Conservation (phyloP, 2,888 invertebrate genomes). For the Mamestra brassicae region DNA sequence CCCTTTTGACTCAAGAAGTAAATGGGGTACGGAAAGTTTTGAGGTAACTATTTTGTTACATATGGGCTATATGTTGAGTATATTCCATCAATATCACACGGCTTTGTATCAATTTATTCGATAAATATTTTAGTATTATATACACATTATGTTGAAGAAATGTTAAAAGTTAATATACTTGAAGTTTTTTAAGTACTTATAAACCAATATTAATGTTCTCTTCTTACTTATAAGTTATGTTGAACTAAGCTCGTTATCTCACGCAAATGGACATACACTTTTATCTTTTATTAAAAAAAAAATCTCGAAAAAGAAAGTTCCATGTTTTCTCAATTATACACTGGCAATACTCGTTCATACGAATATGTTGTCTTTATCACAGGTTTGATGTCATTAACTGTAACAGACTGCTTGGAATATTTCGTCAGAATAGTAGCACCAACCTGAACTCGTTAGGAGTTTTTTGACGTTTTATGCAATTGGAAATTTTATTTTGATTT, state of each 20-base stretch:
- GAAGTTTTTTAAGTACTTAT: constrained; percentile 62
- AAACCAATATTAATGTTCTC: constrained; percentile 47
- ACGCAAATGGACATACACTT: too few relatives aligned
- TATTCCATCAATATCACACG: constrained; percentile 81
- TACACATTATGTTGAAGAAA: constrained; percentile 49
- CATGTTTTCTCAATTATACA: background rate
- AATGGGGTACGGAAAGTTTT: constrained; percentile 42
- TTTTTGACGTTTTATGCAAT: too few relatives aligned
- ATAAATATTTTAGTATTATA: constrained; percentile 61
- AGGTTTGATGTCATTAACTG: too few relatives aligned
- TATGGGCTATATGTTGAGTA: constrained; percentile 70
- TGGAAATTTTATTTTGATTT: too few relatives aligned
- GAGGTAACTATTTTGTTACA: constrained; percentile 82
- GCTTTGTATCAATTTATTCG: constrained; percentile 72
- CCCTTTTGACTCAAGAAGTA: constrained; percentile 27
- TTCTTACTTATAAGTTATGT: constrained; percentile 34
- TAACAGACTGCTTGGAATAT: too few relatives aligned
- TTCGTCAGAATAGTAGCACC: too few relatives aligned
- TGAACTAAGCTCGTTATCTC: background rate
- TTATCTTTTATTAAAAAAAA: background rate
- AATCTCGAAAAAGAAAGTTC: background rate
- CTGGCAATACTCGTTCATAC: too few relatives aligned
- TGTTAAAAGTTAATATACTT: constrained; percentile 41
- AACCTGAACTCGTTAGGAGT: too few relatives aligned
- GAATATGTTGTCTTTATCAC: too few relatives aligned